phyloP scores from a whole-genome alignment of 2,113 vertebrate genomes.

The Prolemur simus region DNA sequence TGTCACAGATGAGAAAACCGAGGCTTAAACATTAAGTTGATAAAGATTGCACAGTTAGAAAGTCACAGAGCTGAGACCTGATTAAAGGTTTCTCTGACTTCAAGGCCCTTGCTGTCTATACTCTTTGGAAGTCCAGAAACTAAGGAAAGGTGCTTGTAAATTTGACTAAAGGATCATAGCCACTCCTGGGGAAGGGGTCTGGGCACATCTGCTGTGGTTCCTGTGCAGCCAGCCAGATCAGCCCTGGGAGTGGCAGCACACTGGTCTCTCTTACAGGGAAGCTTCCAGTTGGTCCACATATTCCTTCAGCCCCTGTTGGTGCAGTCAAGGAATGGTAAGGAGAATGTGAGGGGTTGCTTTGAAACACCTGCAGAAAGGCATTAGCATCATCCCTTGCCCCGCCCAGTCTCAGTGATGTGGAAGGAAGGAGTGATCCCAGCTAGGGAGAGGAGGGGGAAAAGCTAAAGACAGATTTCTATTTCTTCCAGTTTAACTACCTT shows the following conservation, averaged over 20 bases:
- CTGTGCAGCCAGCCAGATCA: neutral
- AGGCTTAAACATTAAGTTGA: neutral
- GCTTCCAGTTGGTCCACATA: neutral
- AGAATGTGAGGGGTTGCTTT: neutral
- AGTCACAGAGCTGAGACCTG: neutral
- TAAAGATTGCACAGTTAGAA: neutral
- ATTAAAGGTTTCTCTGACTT: neutral
- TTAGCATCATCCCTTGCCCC: neutral
- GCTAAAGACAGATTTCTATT: neutral
- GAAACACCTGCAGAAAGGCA: neutral
- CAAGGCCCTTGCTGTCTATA: neutral
- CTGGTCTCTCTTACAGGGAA: neutral
- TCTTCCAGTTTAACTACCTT: neutral
- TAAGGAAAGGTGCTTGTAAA: neutral
- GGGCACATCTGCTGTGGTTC: neutral
- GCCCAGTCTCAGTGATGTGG: neutral
- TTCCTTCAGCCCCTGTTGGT: neutral
- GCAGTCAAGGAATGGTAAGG: neutral
- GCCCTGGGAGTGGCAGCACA: neutral
- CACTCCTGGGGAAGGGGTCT: neutral
- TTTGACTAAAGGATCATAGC: neutral
- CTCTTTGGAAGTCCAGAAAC: neutral
- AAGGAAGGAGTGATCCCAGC: neutral
- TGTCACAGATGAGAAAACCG: neutral
- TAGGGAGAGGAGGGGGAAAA: neutral